Base-by-base conservation (phyloP, 1,140 invertebrate genomes). In the Olivierus martensii region DNA sequence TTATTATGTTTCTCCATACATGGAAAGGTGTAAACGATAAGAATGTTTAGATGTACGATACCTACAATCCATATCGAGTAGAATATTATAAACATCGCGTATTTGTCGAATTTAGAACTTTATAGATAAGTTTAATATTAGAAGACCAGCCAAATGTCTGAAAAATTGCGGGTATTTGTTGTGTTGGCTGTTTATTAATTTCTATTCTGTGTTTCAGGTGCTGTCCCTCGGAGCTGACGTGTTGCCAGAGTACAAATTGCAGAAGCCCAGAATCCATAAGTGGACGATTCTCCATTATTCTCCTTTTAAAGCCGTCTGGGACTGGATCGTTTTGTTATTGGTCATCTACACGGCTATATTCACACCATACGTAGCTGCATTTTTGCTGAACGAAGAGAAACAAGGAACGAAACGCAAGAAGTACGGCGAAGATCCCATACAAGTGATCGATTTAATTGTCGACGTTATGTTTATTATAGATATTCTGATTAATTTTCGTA, bases 271-370 rank as follows among this genome's bases (percentile, higher is more conserved):
- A 34, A 51, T 58, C 35, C 88, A 94, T 73, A 88, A 87, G 73
- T 97, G 87, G 80, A 98, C 93, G 52, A 92, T 99, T 68, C 78
- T 99, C 50, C 94, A 99, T 75, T 97, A 98, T 73, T 95, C 91
- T 58, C 93, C 92, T 56, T 98, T 98, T 74, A 98, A 98, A 73
- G 77, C 92, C 52, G 89, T 90, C 56, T 98, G 94, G 94, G 94
- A 98, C 75, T 98, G 94, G 94, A 81, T 98, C 64, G 96, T 97
- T 63, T 76, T 97, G 22, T 77, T 97, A 51, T 77, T 98, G 50
- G 95, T 99, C 58, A 90, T 98, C 73, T 98, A 99, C 72, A 99
- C 95, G 50, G 94, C 94, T 58, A 94, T 99, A 71, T 94, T 96
- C 71, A 99, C 94, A 53, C 95, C 95, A 9, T 99, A 98, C 71